phyloP scores from a whole-genome alignment of 2,113 vertebrate species.

The Pogonocichla stellata region DNA sequence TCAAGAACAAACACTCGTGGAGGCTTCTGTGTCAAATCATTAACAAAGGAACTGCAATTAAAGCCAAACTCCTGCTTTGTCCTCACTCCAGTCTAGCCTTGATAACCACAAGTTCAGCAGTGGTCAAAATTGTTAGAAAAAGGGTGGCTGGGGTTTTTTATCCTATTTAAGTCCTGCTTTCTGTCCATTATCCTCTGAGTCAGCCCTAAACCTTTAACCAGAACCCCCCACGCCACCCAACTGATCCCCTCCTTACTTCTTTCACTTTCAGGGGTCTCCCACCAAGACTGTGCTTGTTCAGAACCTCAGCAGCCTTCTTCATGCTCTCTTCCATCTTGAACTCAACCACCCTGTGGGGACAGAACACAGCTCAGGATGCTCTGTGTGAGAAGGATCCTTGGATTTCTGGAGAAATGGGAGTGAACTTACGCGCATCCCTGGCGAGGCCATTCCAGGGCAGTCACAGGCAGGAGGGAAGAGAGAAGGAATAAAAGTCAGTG shows the following conservation, averaged over 20 bases:
- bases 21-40: background rate
- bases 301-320: constrained; percentile 96
- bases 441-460: constrained; percentile 20
- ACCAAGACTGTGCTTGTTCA: constrained; percentile 95
- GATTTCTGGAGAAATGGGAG: background rate
- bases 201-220: background rate
- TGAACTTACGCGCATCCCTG: constrained; percentile 97
- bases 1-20: background rate
- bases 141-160: background rate
- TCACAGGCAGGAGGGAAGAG: constrained; percentile 39
- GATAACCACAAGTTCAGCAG: background rate
- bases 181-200: background rate
- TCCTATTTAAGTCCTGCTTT: background rate
- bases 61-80: background rate
- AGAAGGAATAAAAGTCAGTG: constrained; percentile 58
- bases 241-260: constrained; percentile 78
- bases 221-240: background rate
- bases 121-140: background rate
- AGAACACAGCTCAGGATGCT: constrained; percentile 29
- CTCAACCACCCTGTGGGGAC: constrained; percentile 87
- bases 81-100: background rate
- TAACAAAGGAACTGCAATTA: background rate
- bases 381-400: background rate
- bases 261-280: constrained; percentile 96
- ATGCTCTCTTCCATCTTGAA: constrained; percentile 98